These are phyloP conservation scores for Lepidurus packardi DNA, from an alignment of 1,140 invertebrate genomes.

Conservation along the genomic window DNA sequence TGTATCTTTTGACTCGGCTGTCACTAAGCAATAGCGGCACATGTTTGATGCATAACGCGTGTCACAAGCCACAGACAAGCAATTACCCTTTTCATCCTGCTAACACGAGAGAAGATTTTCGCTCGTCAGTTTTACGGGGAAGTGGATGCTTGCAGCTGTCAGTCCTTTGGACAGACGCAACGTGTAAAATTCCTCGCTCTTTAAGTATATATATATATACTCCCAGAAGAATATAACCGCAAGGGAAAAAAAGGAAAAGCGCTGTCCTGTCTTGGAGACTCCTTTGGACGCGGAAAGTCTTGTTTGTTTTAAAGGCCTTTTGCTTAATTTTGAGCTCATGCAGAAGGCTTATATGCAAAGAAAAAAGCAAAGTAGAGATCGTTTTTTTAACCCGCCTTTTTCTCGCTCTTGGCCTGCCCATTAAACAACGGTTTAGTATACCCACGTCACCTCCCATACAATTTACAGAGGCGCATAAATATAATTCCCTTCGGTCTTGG, in stretches of 20 bases:
- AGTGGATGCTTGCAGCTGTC: slow-evolving; percentile 9
- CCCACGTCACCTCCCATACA: neutral
- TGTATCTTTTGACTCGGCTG: slow-evolving; percentile 18
- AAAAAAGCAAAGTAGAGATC: neutral
- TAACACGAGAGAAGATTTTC: neutral
- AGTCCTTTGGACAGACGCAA: neutral
- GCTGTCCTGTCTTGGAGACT: neutral
- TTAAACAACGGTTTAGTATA: slow-evolving; percentile 4
- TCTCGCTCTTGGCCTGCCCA: neutral
- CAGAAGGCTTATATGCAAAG: neutral
- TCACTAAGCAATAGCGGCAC: slow-evolving; percentile 15
- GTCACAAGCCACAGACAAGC: slow-evolving; percentile 9
- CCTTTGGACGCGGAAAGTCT: neutral
- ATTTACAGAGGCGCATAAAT: neutral
- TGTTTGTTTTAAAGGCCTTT: neutral
- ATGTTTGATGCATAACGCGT: neutral
- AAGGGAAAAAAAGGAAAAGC: neutral
- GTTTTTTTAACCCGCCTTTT: neutral
- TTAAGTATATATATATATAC: neutral
- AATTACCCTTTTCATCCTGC: slow-evolving; percentile 15
- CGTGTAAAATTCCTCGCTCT: slow-evolving; percentile 7
- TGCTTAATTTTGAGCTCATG: neutral
- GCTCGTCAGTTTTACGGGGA: slow-evolving; percentile 11
- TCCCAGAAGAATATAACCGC: neutral
- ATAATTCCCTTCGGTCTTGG: neutral